These are phyloP conservation scores for Galeopsomyia nigrocyanea DNA, from an alignment of 2,888 invertebrate species.

Conservation along the genomic window DNA sequence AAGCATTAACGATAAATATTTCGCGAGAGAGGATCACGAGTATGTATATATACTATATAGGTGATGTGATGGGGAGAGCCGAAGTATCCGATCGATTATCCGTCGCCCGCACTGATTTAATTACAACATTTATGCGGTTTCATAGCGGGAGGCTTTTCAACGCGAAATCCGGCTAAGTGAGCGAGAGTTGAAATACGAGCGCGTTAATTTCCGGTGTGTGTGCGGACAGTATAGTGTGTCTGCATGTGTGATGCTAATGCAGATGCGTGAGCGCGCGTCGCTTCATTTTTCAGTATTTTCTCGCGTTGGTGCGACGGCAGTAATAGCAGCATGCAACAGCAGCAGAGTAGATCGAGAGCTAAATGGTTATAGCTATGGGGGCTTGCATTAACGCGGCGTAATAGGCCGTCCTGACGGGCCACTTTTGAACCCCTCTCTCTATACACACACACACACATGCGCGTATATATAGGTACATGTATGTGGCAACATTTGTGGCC, in stretches of 20 bases:
- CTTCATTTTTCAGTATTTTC: constrained; percentile 28
- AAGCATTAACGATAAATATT: too few species aligned
- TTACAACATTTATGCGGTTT: too few species aligned
- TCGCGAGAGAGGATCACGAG: too few species aligned
- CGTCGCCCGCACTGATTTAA: too few species aligned
- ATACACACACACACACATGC: too few species aligned
- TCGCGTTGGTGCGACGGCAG: too few species aligned
- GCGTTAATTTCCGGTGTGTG: constrained; percentile 26
- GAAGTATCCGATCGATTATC: too few species aligned
- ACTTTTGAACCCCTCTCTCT: too few species aligned
- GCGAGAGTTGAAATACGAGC: constrained; percentile 19
- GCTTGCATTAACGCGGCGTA: constrained; percentile 27
- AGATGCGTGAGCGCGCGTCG: background rate
- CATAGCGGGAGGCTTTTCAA: background rate
- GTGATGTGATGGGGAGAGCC: too few species aligned
- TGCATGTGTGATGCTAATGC: background rate
- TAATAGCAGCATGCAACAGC: too few species aligned
- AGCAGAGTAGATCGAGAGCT: background rate
- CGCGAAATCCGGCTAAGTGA: constrained; percentile 5
- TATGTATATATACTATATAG: too few species aligned
- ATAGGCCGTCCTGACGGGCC: constrained; percentile 5
- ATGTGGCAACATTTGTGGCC: constrained; percentile 40
- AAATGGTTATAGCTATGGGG: constrained; percentile 22
- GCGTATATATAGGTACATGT: background rate
- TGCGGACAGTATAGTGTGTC: background rate